These are phyloP conservation scores for Melinopterus prodromus DNA, from an alignment of 2,888 invertebrate species.

Conservation along the genomic window DNA sequence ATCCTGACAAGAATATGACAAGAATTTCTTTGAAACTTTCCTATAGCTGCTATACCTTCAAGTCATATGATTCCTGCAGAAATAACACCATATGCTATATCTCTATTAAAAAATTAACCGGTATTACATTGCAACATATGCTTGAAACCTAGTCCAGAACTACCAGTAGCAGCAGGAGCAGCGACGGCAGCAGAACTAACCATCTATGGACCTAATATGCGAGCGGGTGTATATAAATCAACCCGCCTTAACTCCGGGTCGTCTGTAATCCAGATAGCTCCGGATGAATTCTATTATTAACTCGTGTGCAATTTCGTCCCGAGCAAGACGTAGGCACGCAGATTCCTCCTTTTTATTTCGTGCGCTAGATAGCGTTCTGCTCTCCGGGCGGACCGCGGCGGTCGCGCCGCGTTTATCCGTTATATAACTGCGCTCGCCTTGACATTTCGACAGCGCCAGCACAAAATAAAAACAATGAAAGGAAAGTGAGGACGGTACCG, in stretches of 20 bases:
- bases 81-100: neutral
- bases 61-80: neutral
- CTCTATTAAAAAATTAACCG: neutral
- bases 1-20: too few relatives aligned
- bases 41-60: too few relatives aligned
- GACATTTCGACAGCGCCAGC: neutral
- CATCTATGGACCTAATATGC: conserved; percentile 40
- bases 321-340: neutral
- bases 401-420: neutral
- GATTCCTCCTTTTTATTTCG: neutral
- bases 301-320: neutral
- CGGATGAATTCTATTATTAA: conserved; percentile 30
- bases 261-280: conserved; percentile 14
- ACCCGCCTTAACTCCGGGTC: conserved; percentile 27
- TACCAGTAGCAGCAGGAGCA: neutral
- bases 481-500: neutral
- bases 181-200: conserved; percentile 34
- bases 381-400: neutral
- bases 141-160: neutral
- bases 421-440: neutral
- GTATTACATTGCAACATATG: neutral
- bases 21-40: too few relatives aligned
- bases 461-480: conserved; percentile 4
- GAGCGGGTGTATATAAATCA: conserved; percentile 38
- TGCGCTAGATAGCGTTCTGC: neutral